These are phyloP conservation scores for Corydoras maculifer DNA, from an alignment of 2,113 vertebrate genomes.

Conservation along the genomic window DNA sequence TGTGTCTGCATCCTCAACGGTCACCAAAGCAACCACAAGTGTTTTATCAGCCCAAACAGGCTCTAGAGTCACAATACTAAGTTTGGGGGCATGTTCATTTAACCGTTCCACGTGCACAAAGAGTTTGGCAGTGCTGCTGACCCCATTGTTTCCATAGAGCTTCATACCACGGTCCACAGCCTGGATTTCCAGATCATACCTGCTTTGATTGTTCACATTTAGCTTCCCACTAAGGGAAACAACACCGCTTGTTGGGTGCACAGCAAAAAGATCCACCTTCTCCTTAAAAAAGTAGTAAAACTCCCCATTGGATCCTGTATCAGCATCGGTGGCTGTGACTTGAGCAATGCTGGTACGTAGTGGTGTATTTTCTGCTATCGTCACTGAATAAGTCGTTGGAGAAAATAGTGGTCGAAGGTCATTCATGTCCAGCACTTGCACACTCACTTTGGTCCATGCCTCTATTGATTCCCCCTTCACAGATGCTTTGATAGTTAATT, in stretches of 20 bases:
- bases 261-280: slow-evolving; percentile 87
- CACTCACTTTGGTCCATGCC: slow-evolving; percentile 90
- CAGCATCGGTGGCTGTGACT: slow-evolving; percentile 95
- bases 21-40: slow-evolving; percentile 77
- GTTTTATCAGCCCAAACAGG: slow-evolving; percentile 74
- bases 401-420: slow-evolving; percentile 97
- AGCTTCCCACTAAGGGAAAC: slow-evolving; percentile 87
- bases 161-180: slow-evolving; percentile 98
- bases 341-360: slow-evolving; percentile 95
- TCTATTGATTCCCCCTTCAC: slow-evolving; percentile 89
- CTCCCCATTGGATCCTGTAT: slow-evolving; percentile 95
- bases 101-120: slow-evolving; percentile 89
- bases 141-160: slow-evolving; percentile 93
- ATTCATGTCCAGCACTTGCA: slow-evolving; percentile 97
- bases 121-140: slow-evolving; percentile 95
- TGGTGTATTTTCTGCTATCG: slow-evolving; percentile 88
- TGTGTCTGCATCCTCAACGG: slow-evolving; percentile 80
- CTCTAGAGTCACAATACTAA: slow-evolving; percentile 72
- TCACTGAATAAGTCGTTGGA: slow-evolving; percentile 93
- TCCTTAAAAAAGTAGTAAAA: slow-evolving; percentile 98
- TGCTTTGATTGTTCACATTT: slow-evolving; percentile 78
- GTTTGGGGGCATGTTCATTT: slow-evolving; percentile 80
- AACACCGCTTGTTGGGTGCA: slow-evolving; percentile 91
- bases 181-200: slow-evolving; percentile 87
- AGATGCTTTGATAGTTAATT: slow-evolving; percentile 87